These are phyloP conservation scores for Nebria brevicollis DNA, from an alignment of 2,888 invertebrate genomes.

Conservation along the genomic window DNA sequence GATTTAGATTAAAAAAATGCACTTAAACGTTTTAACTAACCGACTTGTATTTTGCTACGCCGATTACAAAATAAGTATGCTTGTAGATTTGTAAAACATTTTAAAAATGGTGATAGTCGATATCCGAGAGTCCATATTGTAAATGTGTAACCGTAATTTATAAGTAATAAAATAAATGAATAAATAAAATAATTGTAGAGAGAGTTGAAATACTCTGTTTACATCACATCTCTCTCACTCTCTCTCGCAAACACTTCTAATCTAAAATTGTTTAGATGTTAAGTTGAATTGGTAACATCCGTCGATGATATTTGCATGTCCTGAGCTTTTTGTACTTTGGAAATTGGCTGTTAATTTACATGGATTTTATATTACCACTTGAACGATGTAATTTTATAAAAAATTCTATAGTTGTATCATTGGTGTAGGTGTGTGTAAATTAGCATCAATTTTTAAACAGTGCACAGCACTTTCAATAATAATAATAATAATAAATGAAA, in stretches of 20 bases:
- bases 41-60: constrained; percentile 47
- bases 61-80: constrained; percentile 46
- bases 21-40: constrained; percentile 39
- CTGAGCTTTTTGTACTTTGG: constrained; percentile 33
- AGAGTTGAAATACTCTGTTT: neutral
- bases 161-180: constrained; percentile 28
- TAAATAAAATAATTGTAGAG: constrained; percentile 8
- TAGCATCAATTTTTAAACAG: neutral
- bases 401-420: too few species aligned
- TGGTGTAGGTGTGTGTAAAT: too few species aligned
- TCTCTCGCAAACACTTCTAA: constrained; percentile 2
- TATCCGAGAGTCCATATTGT: constrained; percentile 46
- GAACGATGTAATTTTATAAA: too few species aligned
- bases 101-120: constrained; percentile 42
- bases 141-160: constrained; percentile 44
- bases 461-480: constrained; percentile 25
- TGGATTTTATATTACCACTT: too few species aligned
- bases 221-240: constrained; percentile 9
- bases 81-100: constrained; percentile 43
- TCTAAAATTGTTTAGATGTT: constrained; percentile 26
- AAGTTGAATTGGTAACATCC: constrained; percentile 40
- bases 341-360: neutral
- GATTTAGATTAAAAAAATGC: constrained; percentile 31
- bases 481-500: neutral
- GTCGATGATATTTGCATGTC: constrained; percentile 42